Base-by-base conservation (phyloP, 2,113 vertebrate genomes). In the Hippocampus mohnikei region DNA sequence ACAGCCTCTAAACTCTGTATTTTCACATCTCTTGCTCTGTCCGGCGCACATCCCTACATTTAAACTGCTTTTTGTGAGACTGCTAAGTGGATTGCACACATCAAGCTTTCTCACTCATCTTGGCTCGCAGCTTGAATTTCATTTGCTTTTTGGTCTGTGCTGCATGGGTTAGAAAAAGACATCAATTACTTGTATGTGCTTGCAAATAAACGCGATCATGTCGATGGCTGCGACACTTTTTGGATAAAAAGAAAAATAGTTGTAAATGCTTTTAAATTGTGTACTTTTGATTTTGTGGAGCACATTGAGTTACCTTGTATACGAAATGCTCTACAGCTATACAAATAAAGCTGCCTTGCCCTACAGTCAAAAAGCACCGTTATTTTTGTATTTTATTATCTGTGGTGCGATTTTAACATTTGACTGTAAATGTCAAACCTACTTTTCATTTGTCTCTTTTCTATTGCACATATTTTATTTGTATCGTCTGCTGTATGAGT, bases 121-220 rank as follows among this genome's bases (percentile, higher is more conserved):
- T 18, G 6, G 48, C 18, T 20, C 15, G 18, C 1, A 50, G 15
- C 48, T 20, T 50, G 16, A 20, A 48, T 50, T 50, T 6, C 16
- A 1, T 50, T 6, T 20, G 48, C 16, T 16, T 50, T 50, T 72
- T 73, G 55, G 60, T 71, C 27, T 74, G 48, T 50, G 55, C 72
- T 76, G 61, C 59, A 25, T 59, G 66, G 40, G 42, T 62, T 48
- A 12, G 20, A 67, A n/a, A 27, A 71, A 4, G 5, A 4, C 74
- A 33, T 65, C 48, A 18, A 72, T 37, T 59, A 1, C 74, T 71
- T 84, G 53, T 70, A 71, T 76, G 15, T 71, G 76, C 25, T 75
- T 70, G 66, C 15, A 41, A 82, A 85, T 85, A 86, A 88, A 85
- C 27, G 15, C 18, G 75, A 61, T 71, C 13, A 52, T 61, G 68